Conservation (phyloP, 2,797 vertebrate genomes). For the Chrysocyon brachyurus region DNA sequence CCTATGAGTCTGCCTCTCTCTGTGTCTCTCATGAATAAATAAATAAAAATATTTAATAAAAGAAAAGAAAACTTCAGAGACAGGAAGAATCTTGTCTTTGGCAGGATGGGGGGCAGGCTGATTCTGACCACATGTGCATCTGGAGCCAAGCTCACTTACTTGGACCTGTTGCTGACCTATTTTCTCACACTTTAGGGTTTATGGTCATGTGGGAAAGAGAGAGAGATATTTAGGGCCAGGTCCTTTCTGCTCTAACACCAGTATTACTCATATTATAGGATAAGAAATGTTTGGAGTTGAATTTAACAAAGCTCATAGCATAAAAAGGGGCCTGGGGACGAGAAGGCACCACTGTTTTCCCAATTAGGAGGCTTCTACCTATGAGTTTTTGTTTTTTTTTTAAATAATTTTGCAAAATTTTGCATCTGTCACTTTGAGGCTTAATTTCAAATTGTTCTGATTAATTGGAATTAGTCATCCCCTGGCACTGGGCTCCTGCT, state of each 20-base stretch:
- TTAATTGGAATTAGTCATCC: neutral
- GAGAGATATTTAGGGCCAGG: neutral
- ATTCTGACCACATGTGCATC: neutral
- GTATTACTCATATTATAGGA: neutral
- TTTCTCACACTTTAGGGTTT: neutral
- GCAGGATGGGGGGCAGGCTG: rapidly evolving
- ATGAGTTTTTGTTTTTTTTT: neutral
- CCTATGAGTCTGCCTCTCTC: no score
- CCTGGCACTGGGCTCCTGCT: neutral
- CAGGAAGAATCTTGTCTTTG: neutral
- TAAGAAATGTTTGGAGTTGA: neutral
- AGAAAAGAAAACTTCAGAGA: neutral
- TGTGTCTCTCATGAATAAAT: no score
- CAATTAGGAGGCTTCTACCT: neutral
- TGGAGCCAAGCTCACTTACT: neutral
- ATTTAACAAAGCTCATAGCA: neutral
- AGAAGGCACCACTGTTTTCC: neutral
- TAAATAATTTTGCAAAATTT: neutral
- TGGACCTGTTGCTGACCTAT: neutral
- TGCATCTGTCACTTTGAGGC: neutral
- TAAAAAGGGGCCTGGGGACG: neutral
- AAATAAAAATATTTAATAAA: no score
- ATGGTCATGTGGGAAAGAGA: no score
- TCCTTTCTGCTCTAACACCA: neutral
- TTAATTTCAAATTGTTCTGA: neutral